Evolutionary conservation across 2,113 vertebrate genomes (phyloP).

Genomic region (Oncorhynchus nerka): DNA sequence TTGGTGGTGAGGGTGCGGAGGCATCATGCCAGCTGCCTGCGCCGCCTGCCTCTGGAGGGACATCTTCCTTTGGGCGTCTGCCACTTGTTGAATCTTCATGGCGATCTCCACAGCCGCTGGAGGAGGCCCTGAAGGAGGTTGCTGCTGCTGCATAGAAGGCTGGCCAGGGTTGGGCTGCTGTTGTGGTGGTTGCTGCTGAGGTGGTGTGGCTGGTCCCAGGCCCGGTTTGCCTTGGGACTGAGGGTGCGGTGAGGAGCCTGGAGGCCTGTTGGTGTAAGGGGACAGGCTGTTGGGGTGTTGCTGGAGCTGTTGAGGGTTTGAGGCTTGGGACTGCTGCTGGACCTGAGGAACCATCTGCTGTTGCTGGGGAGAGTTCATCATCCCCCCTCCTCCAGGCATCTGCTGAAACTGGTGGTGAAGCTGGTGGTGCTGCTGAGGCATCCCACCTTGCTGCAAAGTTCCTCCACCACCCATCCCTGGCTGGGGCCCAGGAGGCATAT

Average conservation of each 20-base stretch:
- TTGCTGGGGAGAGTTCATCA: slow-evolving; percentile 76
- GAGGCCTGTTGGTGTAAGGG: slow-evolving; percentile 78
- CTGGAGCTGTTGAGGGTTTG: slow-evolving; percentile 73
- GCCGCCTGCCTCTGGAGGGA: slow-evolving; percentile 84
- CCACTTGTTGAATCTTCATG: slow-evolving; percentile 95
- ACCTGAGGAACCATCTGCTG: slow-evolving; percentile 68
- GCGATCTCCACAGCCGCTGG: slow-evolving; percentile 94
- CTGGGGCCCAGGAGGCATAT: slow-evolving; percentile 47
- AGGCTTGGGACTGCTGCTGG: slow-evolving; percentile 66
- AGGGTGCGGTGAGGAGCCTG: slow-evolving; percentile 82
- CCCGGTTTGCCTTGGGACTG: slow-evolving; percentile 92
- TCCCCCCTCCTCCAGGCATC: slow-evolving; percentile 69
- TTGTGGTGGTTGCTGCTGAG: slow-evolving; percentile 61
- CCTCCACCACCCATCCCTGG: slow-evolving; percentile 59
- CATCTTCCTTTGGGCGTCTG: slow-evolving; percentile 94
- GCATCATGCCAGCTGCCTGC: slow-evolving; percentile 70
- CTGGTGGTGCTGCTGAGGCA: slow-evolving; percentile 80
- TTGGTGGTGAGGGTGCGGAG: slow-evolving; percentile 81
- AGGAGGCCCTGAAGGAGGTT: slow-evolving; percentile 81
- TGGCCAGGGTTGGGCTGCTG: slow-evolving; percentile 65
- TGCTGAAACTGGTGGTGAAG: slow-evolving; percentile 84
- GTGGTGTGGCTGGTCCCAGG: slow-evolving; percentile 83
- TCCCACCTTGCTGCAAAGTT: slow-evolving; percentile 66
- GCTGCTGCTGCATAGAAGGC: slow-evolving; percentile 64
- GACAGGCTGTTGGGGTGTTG: slow-evolving; percentile 78